phyloP scores from a whole-genome alignment of 2,797 vertebrate genomes.

The Huso huso region DNA sequence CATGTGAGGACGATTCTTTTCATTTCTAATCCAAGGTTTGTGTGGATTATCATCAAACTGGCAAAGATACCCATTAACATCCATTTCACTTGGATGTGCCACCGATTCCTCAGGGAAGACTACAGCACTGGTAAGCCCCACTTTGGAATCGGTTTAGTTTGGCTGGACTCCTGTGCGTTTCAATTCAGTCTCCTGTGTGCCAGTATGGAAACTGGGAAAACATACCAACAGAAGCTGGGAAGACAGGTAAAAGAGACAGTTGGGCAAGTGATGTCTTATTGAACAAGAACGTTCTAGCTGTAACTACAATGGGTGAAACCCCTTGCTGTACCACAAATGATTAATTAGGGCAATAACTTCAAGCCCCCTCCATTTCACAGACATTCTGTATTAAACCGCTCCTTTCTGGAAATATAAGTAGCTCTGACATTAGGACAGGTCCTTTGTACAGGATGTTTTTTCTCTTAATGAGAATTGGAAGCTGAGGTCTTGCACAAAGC shows the following conservation, averaged over 20 bases:
- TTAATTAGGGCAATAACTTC: slow-evolving; percentile 80
- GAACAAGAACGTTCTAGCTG: neutral
- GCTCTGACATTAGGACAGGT: slow-evolving; percentile 51
- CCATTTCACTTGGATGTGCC: too few species aligned
- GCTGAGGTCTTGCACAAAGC: slow-evolving; percentile 80
- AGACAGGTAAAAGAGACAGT: slow-evolving; percentile 7
- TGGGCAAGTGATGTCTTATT: slow-evolving; percentile 36
- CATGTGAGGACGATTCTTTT: too few species aligned
- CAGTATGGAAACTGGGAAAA: neutral
- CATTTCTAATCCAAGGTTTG: too few species aligned
- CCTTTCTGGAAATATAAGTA: slow-evolving; percentile 34
- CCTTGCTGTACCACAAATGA: slow-evolving; percentile 53
- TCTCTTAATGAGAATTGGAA: slow-evolving; percentile 85
- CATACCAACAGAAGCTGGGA: neutral
- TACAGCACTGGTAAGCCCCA: too few species aligned
- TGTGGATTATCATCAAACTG: too few species aligned
- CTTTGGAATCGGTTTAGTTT: too few species aligned
- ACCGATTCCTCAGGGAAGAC: too few species aligned
- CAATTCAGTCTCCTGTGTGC: too few species aligned
- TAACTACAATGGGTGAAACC: slow-evolving; percentile 35
- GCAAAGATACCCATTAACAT: too few species aligned
- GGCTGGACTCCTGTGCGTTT: too few species aligned
- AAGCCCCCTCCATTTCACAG: slow-evolving; percentile 57
- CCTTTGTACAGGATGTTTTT: slow-evolving; percentile 55
- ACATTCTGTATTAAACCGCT: slow-evolving; percentile 38